Conservation (phyloP, 2,888 invertebrate genomes). For the Pteria penguin region DNA sequence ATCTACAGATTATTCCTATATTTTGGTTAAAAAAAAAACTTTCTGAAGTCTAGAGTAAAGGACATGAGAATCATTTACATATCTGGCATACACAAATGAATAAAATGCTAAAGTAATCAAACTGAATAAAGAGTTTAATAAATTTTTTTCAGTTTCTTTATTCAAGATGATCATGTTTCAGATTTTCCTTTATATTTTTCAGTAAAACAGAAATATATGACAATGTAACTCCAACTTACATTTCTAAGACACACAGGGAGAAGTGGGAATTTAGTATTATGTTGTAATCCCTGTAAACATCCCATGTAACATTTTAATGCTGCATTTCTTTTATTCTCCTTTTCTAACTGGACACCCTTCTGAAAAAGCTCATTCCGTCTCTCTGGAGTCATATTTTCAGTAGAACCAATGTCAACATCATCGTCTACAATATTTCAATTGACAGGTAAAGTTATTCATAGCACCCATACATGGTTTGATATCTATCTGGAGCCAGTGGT, state of each 20-base stretch:
- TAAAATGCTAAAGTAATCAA: too few species aligned
- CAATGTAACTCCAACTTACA: conserved; percentile 62
- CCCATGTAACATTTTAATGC: conserved; percentile 74
- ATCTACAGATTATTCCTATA: too few species aligned
- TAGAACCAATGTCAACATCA: conserved; percentile 50
- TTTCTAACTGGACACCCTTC: conserved; percentile 61
- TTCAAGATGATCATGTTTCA: too few species aligned
- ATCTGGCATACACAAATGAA: too few species aligned
- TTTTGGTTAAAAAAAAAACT: too few species aligned
- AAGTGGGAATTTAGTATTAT: conserved; percentile 65
- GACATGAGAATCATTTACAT: too few species aligned
- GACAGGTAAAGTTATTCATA: too few species aligned
- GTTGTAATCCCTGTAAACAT: conserved; percentile 68
- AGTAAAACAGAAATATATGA: background rate
- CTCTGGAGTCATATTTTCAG: conserved; percentile 51
- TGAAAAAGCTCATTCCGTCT: conserved; percentile 68
- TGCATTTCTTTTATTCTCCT: conserved; percentile 56
- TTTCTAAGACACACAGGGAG: conserved; percentile 76
- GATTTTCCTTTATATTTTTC: background rate
- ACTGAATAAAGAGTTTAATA: too few species aligned
- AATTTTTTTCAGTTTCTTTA: too few species aligned
- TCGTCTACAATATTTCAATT: conserved; percentile 40
- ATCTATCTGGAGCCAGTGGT: too few species aligned
- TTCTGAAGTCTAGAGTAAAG: too few species aligned
- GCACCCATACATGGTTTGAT: too few species aligned